These are phyloP conservation scores for Dasypus novemcinctus DNA, from an alignment of 2,113 vertebrate species.

Conservation along the genomic window DNA sequence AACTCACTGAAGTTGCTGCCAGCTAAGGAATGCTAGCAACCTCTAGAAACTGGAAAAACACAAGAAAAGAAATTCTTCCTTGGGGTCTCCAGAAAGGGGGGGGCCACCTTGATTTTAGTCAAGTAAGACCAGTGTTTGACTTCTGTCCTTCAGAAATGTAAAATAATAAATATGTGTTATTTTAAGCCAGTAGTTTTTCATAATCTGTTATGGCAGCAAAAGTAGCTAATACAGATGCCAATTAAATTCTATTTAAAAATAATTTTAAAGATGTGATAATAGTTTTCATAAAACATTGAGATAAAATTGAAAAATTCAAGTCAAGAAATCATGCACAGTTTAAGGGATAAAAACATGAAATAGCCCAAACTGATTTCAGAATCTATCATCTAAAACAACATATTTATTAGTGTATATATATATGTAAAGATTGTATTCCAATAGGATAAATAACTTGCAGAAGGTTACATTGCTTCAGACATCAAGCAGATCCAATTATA, in stretches of 20 bases:
- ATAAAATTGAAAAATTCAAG: neutral
- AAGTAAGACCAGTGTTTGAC: neutral
- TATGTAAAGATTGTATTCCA: no score
- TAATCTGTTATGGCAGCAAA: neutral
- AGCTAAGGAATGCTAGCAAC: neutral
- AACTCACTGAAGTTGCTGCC: fast-evolving
- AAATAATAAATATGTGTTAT: no score
- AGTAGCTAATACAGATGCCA: neutral
- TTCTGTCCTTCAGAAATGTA: neutral
- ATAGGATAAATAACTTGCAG: neutral
- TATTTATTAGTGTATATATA: no score
- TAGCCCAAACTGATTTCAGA: neutral
- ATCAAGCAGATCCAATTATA: neutral
- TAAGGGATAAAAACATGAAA: neutral
- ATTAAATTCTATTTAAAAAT: neutral
- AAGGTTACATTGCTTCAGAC: neutral
- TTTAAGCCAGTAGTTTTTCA: neutral
- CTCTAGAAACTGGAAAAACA: neutral
- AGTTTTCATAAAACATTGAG: neutral
- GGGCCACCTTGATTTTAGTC: neutral
- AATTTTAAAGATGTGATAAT: neutral
- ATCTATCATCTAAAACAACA: no score
- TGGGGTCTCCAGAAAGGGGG: neutral
- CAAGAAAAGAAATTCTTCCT: neutral
- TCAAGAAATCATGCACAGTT: neutral